Percentiles rank a stretch among this genome's conserved stretches.
Evolutionary conservation across 2,113 vertebrate species (phyloP).

Genomic region (Thamnaconus septentrionalis): DNA sequence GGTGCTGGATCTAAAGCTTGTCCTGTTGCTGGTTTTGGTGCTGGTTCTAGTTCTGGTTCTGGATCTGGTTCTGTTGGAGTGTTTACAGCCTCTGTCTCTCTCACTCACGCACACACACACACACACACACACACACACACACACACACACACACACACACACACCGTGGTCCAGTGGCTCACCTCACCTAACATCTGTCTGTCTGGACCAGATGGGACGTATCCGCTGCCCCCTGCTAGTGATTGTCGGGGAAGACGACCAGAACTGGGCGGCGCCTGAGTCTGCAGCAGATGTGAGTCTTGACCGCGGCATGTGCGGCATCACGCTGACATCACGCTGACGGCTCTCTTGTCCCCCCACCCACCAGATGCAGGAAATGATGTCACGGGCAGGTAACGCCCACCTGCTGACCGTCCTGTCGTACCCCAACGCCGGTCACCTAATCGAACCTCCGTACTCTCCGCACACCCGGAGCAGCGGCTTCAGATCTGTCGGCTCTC

Average conservation of each 20-base stretch:
- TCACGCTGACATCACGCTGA: not conserved
- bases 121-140: too few relatives aligned
- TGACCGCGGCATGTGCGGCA: not conserved
- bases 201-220: slow-evolving; percentile 60
- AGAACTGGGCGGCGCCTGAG: slow-evolving; percentile 71
- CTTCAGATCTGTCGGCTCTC: not conserved
- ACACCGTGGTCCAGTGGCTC: too few relatives aligned
- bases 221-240: slow-evolving; percentile 72
- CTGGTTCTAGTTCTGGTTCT: too few relatives aligned
- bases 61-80: too few relatives aligned
- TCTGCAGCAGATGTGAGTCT: slow-evolving; percentile 73
- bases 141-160: too few relatives aligned
- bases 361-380: slow-evolving; percentile 72
- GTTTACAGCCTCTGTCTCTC: too few relatives aligned
- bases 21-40: too few relatives aligned
- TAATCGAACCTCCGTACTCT: slow-evolving; percentile 75
- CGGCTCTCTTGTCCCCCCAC: not conserved
- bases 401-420: slow-evolving; percentile 69
- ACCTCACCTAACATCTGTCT: too few relatives aligned
- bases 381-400: slow-evolving; percentile 70
- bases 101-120: too few relatives aligned
- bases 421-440: slow-evolving; percentile 71
- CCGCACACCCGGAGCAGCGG: slow-evolving; percentile 49
- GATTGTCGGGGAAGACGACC: slow-evolving; percentile 75
- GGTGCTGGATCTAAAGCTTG: too few relatives aligned